Evolutionary conservation across 2,113 vertebrate genomes (phyloP).

Genomic region (Bostrychus sinensis): DNA sequence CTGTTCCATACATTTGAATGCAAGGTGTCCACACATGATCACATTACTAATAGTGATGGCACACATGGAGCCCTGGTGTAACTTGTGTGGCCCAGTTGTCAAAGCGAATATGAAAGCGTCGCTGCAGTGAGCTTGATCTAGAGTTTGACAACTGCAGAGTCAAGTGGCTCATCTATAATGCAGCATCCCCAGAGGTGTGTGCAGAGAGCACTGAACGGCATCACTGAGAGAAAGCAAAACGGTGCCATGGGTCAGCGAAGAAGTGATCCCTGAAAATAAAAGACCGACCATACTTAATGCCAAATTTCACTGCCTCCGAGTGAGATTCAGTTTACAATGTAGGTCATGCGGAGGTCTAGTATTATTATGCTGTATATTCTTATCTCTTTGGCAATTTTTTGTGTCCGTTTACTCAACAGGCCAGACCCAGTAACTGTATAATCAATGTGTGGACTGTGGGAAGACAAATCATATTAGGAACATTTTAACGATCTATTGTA

Average conservation of each 20-base stretch:
- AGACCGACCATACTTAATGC: slow-evolving; percentile 6
- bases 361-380: slow-evolving; percentile 5
- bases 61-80: not conserved
- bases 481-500: too few species aligned
- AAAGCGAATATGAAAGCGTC: slow-evolving; percentile 27
- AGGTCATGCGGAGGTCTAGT: slow-evolving; percentile 35
- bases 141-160: slow-evolving; percentile 58
- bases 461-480: too few species aligned
- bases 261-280: not conserved
- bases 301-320: slow-evolving; percentile 14
- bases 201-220: slow-evolving; percentile 32
- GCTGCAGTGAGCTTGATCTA: slow-evolving; percentile 36
- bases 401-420: too few species aligned
- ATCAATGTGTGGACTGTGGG: too few species aligned
- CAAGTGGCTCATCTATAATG: slow-evolving; percentile 74
- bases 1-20: not conserved
- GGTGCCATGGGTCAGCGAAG: not conserved
- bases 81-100: slow-evolving; percentile 22
- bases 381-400: slow-evolving; percentile 24
- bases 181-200: slow-evolving; percentile 54
- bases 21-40: not conserved
- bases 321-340: slow-evolving; percentile 53
- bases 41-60: not conserved
- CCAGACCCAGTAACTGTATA: too few species aligned
- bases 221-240: slow-evolving; percentile 11